Evolutionary conservation across 2,797 vertebrate genomes (phyloP).

Genomic region (Myoxocephalus aenaeus): DNA sequence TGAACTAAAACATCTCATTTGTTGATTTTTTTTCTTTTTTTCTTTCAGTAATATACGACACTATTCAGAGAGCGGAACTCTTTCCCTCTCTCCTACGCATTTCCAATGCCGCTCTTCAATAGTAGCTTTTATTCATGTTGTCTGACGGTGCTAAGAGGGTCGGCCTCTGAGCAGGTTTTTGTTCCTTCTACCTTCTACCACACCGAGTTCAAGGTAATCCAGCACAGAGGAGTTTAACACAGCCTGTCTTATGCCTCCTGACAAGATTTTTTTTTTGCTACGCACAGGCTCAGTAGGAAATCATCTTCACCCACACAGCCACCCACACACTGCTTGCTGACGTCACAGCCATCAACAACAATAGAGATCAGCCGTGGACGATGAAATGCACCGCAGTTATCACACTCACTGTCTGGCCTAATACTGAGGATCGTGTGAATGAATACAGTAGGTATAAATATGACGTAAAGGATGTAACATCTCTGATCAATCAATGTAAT

Average conservation of each 20-base stretch:
- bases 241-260: slow-evolving; percentile 54
- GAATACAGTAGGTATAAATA: slow-evolving; percentile 1
- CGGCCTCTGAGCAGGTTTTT: slow-evolving; percentile 44
- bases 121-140: slow-evolving; percentile 40
- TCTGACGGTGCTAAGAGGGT: slow-evolving; percentile 37
- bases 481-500: background rate
- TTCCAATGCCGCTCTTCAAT: slow-evolving; percentile 27
- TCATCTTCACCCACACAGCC: slow-evolving; percentile 75
- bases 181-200: slow-evolving; percentile 42
- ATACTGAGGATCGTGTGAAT: slow-evolving; percentile 35
- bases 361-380: slow-evolving; percentile 57
- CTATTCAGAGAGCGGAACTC: slow-evolving; percentile 3
- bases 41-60: background rate
- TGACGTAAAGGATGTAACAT: background rate
- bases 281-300: slow-evolving; percentile 67
- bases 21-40: slow-evolving; percentile 21
- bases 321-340: slow-evolving; percentile 71
- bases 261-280: slow-evolving; percentile 23
- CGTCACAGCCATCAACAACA: slow-evolving; percentile 68
- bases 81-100: background rate
- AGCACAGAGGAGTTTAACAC: slow-evolving; percentile 52
- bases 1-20: slow-evolving; percentile 65
- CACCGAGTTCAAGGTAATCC: slow-evolving; percentile 59
- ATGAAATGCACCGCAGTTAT: slow-evolving; percentile 39
- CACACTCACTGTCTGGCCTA: slow-evolving; percentile 1